phyloP scores from a whole-genome alignment of 1,140 invertebrate genomes.

The Zaprionus lachaisei region DNA sequence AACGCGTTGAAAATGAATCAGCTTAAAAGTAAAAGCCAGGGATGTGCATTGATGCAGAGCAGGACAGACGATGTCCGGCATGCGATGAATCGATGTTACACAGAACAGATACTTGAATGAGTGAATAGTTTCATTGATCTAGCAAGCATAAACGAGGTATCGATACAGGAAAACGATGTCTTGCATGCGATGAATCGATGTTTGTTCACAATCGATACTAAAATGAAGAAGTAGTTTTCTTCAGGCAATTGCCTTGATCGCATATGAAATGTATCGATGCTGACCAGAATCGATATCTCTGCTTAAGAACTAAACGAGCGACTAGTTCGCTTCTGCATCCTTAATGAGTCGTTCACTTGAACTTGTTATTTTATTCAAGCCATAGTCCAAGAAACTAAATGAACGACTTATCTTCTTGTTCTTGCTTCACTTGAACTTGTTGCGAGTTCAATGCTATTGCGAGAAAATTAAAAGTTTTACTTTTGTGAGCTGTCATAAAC shows the following conservation, averaged over 20 bases:
- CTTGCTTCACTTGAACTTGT: background rate
- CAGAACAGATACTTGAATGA: background rate
- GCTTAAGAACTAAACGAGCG: background rate
- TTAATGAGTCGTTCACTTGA: background rate
- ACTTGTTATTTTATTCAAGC: background rate
- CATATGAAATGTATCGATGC: background rate
- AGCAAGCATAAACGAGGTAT: background rate
- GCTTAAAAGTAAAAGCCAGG: background rate
- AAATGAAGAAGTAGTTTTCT: background rate
- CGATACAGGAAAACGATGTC: background rate
- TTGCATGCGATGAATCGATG: background rate
- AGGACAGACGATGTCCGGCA: background rate
- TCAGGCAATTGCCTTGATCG: background rate
- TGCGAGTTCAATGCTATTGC: background rate
- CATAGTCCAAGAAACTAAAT: background rate
- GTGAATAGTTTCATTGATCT: background rate
- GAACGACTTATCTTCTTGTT: background rate
- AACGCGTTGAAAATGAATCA: background rate
- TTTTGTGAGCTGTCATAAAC: background rate
- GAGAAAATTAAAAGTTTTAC: conserved; percentile 2
- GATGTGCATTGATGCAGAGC: background rate
- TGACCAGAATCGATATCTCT: background rate
- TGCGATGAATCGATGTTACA: background rate
- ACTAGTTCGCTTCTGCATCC: background rate
- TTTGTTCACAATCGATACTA: background rate